A percentile compares a stretch with the other conserved stretches of the same genome.
Evolutionary conservation across 1,140 invertebrate species (phyloP).

Genomic region (Capitella teleta): DNA sequence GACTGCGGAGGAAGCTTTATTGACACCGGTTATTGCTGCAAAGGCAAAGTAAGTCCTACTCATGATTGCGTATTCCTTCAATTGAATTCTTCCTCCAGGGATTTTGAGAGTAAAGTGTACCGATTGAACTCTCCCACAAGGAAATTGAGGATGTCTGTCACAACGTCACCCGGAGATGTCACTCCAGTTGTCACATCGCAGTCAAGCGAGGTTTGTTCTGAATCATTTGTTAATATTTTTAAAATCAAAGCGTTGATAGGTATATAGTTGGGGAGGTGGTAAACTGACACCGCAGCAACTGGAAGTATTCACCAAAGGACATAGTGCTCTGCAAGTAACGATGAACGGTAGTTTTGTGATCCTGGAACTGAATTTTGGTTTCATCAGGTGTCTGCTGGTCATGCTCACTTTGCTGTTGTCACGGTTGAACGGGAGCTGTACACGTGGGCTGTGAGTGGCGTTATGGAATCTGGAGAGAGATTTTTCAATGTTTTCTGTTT

Average conservation of each 20-base stretch:
- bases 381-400: slow-evolving; percentile 30
- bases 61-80: background rate
- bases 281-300: slow-evolving; percentile 35
- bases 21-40: no score
- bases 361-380: background rate
- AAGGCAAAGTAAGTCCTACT: background rate
- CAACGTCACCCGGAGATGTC: slow-evolving; percentile 18
- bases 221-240: background rate
- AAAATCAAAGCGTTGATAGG: slow-evolving; percentile 16
- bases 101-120: slow-evolving; percentile 21
- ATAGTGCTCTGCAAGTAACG: slow-evolving; percentile 31
- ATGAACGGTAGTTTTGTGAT: background rate
- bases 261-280: slow-evolving; percentile 40
- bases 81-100: slow-evolving; percentile 1
- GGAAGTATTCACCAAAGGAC: slow-evolving; percentile 37
- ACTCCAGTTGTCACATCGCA: slow-evolving; percentile 34
- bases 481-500: background rate
- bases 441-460: slow-evolving; percentile 38
- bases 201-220: slow-evolving; percentile 29
- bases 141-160: slow-evolving; percentile 20
- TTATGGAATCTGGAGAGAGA: background rate
- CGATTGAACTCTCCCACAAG: slow-evolving; percentile 29
- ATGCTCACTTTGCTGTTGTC: slow-evolving; percentile 38
- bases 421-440: slow-evolving; percentile 42
- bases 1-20: no score